Evolutionary conservation across 1,140 invertebrate genomes (phyloP).

Genomic region (Drosophila malerkotliana): DNA sequence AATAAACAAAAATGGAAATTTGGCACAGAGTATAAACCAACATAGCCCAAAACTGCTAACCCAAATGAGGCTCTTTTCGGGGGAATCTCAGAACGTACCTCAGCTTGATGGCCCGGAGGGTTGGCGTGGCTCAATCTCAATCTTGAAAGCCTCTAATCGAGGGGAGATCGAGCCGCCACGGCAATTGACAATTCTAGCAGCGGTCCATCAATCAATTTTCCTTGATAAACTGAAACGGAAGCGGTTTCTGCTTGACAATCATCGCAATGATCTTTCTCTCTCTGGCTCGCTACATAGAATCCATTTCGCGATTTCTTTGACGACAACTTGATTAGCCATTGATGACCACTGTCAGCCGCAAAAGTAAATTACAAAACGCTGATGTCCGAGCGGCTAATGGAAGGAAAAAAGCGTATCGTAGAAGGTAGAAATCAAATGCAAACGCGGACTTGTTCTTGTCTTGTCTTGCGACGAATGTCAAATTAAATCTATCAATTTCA

Average conservation of each 20-base stretch:
- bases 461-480: slow-evolving; percentile 57
- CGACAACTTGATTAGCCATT: slow-evolving; percentile 66
- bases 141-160: slow-evolving; percentile 1
- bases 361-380: slow-evolving; percentile 65
- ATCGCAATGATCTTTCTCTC: slow-evolving; percentile 47
- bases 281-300: slow-evolving; percentile 58
- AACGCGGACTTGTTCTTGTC: slow-evolving; percentile 18
- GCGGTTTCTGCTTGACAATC: slow-evolving; percentile 71
- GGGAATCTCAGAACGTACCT: background rate
- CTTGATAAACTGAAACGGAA: slow-evolving; percentile 77
- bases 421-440: slow-evolving; percentile 30
- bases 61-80: slow-evolving; percentile 33
- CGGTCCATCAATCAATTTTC: slow-evolving; percentile 66
- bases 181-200: slow-evolving; percentile 47
- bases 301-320: slow-evolving; percentile 74
- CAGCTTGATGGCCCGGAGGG: slow-evolving; percentile 17
- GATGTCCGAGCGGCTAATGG: slow-evolving; percentile 32
- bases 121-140: slow-evolving; percentile 21
- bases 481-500: slow-evolving; percentile 71
- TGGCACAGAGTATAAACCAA: slow-evolving; percentile 51
- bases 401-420: slow-evolving; percentile 13
- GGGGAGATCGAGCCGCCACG: slow-evolving; percentile 18
- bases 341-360: slow-evolving; percentile 71
- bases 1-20: slow-evolving; percentile 77
- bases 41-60: slow-evolving; percentile 45